These are phyloP conservation scores for Euura saliciscinereae DNA, from an alignment of 1,140 invertebrate genomes.

Conservation along the genomic window DNA sequence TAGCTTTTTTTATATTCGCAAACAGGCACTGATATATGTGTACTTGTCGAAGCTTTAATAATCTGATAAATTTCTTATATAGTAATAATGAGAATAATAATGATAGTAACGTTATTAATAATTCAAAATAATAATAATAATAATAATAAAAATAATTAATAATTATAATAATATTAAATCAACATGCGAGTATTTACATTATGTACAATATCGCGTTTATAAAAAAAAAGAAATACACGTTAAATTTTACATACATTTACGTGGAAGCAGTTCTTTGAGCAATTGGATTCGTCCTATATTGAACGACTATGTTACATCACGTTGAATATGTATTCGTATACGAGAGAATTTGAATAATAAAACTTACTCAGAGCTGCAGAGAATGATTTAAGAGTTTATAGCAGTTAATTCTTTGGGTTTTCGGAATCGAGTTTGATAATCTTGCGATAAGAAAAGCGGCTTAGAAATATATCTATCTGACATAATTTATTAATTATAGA, in stretches of 20 bases:
- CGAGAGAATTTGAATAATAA: not conserved
- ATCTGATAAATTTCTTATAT: not conserved
- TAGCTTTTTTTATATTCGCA: not conserved
- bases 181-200: constrained; percentile 1
- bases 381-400: not conserved
- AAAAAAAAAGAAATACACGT: not conserved
- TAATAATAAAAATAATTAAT: not conserved
- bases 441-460: not conserved
- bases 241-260: constrained; percentile 10
- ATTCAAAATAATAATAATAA: not conserved
- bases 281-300: constrained; percentile 36
- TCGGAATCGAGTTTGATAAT: not conserved
- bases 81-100: not conserved
- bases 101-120: not conserved
- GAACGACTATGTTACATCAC: not conserved
- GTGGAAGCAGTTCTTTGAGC: constrained; percentile 56
- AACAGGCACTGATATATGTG: not conserved
- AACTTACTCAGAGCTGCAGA: not conserved
- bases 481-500: constrained; percentile 38
- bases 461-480: constrained; percentile 7
- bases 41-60: not conserved
- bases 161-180: not conserved
- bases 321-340: not conserved
- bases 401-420: not conserved
- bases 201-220: not conserved